These are phyloP conservation scores for Machaerirhynchus nigripectus DNA, from an alignment of 2,113 vertebrate species.

Conservation along the genomic window DNA sequence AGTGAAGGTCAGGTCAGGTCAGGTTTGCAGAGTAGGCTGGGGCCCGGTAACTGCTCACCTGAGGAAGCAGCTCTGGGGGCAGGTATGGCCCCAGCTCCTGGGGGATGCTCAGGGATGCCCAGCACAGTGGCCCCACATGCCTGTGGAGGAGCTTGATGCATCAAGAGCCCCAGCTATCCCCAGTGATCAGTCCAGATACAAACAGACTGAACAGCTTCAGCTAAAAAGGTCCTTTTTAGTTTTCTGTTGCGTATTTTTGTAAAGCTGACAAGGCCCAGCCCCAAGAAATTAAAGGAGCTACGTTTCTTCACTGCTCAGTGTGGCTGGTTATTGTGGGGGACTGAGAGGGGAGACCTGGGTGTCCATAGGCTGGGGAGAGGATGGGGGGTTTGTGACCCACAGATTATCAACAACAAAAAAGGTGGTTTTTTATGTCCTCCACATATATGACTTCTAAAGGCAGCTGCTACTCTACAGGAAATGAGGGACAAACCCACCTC, in stretches of 20 bases:
- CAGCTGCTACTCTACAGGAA: background rate
- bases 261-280: background rate
- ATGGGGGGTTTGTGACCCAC: background rate
- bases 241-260: background rate
- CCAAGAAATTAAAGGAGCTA: background rate
- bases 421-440: background rate
- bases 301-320: rapidly evolving
- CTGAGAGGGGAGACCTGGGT: background rate
- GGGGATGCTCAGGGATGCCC: background rate
- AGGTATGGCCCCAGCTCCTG: rapidly evolving
- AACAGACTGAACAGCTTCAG: background rate
- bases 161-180: rapidly evolving
- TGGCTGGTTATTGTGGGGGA: background rate
- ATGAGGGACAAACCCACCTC: background rate
- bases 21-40: background rate
- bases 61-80: background rate
- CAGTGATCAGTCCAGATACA: no score
- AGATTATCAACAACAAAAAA: background rate
- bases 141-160: background rate
- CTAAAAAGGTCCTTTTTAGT: background rate
- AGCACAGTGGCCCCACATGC: rapidly evolving
- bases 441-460: background rate
- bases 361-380: rapidly evolving
- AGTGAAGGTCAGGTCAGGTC: background rate
- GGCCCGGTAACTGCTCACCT: rapidly evolving